These are phyloP conservation scores for Percina caprodes DNA, from an alignment of 2,113 vertebrate genomes.

Conservation along the genomic window DNA sequence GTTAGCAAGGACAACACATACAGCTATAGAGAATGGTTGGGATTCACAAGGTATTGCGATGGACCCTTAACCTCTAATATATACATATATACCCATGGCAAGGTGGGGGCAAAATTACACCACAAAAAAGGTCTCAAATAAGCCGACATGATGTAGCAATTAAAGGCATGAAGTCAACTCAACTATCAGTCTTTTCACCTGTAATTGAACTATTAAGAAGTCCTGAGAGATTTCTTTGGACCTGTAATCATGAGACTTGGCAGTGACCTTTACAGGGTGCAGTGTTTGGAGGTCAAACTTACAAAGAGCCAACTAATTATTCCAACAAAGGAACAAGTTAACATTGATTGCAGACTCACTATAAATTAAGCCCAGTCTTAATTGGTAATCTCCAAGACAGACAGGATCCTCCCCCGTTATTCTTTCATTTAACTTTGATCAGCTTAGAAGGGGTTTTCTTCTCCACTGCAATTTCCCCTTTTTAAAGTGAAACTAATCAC, in stretches of 20 bases:
- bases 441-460: constrained; percentile 18
- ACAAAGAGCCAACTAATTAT: constrained; percentile 46
- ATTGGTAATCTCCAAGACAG: constrained; percentile 52
- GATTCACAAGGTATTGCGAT: not conserved
- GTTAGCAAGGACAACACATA: not conserved
- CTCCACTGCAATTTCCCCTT: constrained; percentile 12
- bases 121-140: not conserved
- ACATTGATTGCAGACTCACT: constrained; percentile 59
- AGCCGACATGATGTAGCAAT: not conserved
- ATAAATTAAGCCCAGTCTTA: constrained; percentile 45
- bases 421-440: constrained; percentile 9
- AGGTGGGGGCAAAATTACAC: no score
- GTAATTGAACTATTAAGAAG: constrained; percentile 8
- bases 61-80: not conserved
- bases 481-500: constrained; percentile 32
- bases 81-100: not conserved
- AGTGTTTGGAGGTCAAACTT: constrained; percentile 46
- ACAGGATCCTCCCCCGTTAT: constrained; percentile 3
- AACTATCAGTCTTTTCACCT: constrained; percentile 22
- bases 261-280: constrained; percentile 43
- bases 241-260: constrained; percentile 22
- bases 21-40: not conserved
- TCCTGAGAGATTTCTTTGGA: constrained; percentile 7
- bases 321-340: constrained; percentile 45
- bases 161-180: constrained; percentile 3